Conservation (phyloP, 23 tunicate species). For the Diplosoma virens region DNA sequence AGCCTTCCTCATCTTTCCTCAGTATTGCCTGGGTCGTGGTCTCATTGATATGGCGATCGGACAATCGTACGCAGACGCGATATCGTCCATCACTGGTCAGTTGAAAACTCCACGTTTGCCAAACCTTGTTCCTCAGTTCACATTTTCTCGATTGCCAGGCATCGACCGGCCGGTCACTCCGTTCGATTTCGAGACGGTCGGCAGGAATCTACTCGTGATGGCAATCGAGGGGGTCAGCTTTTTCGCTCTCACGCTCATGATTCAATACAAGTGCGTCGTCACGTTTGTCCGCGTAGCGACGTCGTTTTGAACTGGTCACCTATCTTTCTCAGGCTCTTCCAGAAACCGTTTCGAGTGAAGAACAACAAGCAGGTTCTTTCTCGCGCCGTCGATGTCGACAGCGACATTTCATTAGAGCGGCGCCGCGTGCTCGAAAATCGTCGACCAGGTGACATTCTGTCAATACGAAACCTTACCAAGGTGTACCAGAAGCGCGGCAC, state of each 20-base stretch:
- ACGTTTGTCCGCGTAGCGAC: no score
- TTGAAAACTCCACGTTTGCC: no score
- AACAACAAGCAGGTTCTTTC: background rate
- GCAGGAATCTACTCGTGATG: slow-evolving; percentile 72
- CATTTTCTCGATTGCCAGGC: no score
- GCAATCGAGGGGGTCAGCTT: slow-evolving; percentile 70
- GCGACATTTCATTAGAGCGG: slow-evolving; percentile 11
- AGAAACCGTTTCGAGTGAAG: background rate
- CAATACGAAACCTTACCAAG: slow-evolving; percentile 60
- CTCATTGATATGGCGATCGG: slow-evolving; percentile 85
- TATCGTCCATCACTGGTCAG: slow-evolving; percentile 64
- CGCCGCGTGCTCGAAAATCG: background rate
- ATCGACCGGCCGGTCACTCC: slow-evolving; percentile 17
- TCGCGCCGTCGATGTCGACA: background rate
- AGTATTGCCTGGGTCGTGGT: slow-evolving; percentile 93
- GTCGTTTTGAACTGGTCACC: no score
- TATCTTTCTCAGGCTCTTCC: background rate
- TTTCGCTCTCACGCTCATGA: slow-evolving; percentile 55
- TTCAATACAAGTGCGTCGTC: slow-evolving; percentile 82
- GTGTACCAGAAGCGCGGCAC: slow-evolving; percentile 67
- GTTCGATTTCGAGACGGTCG: slow-evolving; percentile 54
- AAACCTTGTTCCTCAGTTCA: no score
- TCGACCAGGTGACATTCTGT: slow-evolving; percentile 49
- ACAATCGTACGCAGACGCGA: slow-evolving; percentile 93
- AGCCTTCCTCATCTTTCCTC: slow-evolving; percentile 88